Evolutionary conservation across 1,140 invertebrate species (phyloP).

Genomic region (Atta cephalotes): DNA sequence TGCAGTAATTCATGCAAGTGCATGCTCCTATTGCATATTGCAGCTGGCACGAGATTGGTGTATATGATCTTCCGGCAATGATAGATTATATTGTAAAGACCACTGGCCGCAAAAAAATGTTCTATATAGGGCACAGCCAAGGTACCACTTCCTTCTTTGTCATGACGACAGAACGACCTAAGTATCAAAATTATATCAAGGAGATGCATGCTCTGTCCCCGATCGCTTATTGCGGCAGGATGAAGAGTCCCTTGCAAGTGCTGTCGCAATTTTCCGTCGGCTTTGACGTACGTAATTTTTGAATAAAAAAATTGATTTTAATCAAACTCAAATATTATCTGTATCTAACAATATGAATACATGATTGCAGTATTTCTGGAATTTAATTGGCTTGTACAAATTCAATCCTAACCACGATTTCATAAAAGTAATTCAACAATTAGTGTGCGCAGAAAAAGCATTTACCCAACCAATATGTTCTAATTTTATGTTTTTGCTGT

Average conservation of each 20-base stretch:
- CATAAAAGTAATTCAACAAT: slow-evolving; percentile 83
- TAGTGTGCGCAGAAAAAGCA: slow-evolving; percentile 86
- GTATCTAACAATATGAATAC: background rate
- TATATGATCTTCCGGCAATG: slow-evolving; percentile 91
- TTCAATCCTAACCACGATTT: slow-evolving; percentile 85
- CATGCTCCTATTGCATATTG: background rate
- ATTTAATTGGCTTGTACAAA: slow-evolving; percentile 86
- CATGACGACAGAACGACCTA: slow-evolving; percentile 88
- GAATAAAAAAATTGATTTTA: background rate
- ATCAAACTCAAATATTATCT: background rate
- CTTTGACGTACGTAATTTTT: slow-evolving; percentile 70
- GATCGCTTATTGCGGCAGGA: slow-evolving; percentile 84
- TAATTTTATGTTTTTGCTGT: slow-evolving; percentile 87
- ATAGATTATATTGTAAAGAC: slow-evolving; percentile 89
- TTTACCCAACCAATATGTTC: slow-evolving; percentile 86
- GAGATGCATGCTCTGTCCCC: slow-evolving; percentile 88
- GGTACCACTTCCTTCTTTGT: slow-evolving; percentile 89
- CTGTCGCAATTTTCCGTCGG: slow-evolving; percentile 71
- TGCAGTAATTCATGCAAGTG: background rate
- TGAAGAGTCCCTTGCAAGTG: slow-evolving; percentile 82
- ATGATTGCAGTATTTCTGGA: slow-evolving; percentile 77
- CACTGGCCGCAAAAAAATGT: slow-evolving; percentile 86
- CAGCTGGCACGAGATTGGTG: slow-evolving; percentile 91
- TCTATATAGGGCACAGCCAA: slow-evolving; percentile 89
- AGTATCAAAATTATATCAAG: slow-evolving; percentile 87